Conservation (phyloP, 2,797 vertebrate genomes). For the Malurus splendens region DNA sequence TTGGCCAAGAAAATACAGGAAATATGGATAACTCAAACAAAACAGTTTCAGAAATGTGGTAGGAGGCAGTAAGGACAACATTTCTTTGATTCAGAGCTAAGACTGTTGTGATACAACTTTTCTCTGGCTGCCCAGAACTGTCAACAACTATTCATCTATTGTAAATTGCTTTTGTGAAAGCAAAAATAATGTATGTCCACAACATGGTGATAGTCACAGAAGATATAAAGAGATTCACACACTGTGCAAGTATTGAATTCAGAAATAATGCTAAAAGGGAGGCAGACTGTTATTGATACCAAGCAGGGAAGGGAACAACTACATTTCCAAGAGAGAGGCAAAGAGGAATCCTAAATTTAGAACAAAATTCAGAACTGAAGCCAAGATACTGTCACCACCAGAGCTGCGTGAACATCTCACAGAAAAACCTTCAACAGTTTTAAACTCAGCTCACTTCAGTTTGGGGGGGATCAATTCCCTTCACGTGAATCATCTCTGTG, state of each 20-base stretch:
- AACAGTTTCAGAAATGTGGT: background rate
- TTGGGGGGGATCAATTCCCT: background rate
- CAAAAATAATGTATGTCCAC: background rate
- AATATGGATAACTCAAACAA: background rate
- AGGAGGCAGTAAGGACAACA: background rate
- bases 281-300: conserved; percentile 51
- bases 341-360: conserved; percentile 67
- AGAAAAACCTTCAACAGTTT: conserved; percentile 53
- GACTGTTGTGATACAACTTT: conserved; percentile 11
- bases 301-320: conserved; percentile 55
- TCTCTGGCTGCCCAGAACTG: background rate
- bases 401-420: conserved; percentile 44
- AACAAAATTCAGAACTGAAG: conserved; percentile 54
- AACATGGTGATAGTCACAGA: conserved; percentile 24
- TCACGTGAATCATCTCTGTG: background rate
- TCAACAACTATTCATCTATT: conserved; percentile 30
- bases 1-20: background rate
- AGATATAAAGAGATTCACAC: conserved; percentile 40
- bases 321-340: conserved; percentile 47
- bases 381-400: conserved; percentile 64
- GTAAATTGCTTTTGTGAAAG: conserved; percentile 24
- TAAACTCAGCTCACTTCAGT: conserved; percentile 5
- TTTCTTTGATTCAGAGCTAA: background rate
- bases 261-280: conserved; percentile 35
- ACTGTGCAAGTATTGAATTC: background rate